phyloP scores from a whole-genome alignment of 2,113 vertebrate species.

The Indicator indicator region DNA sequence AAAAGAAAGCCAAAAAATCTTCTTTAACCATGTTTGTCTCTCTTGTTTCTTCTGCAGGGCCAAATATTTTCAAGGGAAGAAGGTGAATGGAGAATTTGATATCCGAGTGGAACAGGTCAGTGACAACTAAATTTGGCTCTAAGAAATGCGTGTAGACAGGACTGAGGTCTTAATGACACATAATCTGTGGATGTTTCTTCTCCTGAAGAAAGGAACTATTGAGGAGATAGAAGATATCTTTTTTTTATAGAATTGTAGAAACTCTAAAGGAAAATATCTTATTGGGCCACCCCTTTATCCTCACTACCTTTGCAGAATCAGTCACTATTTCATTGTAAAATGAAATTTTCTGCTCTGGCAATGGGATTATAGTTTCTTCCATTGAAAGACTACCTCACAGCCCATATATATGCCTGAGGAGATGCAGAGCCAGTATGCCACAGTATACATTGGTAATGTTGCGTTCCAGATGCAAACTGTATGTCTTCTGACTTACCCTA shows the following conservation, averaged over 20 bases:
- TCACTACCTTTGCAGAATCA: not conserved
- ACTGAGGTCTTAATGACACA: not conserved
- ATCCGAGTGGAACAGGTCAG: slow-evolving; percentile 96
- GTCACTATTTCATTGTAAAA: not conserved
- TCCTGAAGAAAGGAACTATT: not conserved
- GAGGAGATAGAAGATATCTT: not conserved
- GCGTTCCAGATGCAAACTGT: not conserved
- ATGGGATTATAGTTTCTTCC: not conserved
- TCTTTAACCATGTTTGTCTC: not conserved
- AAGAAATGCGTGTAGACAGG: not conserved
- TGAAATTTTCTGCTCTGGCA: not conserved
- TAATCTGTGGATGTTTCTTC: not conserved
- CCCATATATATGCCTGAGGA: not conserved
- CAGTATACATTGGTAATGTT: not conserved
- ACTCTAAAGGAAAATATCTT: not conserved
- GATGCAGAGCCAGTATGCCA: not conserved
- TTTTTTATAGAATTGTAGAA: not conserved
- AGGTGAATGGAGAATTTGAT: slow-evolving; percentile 92
- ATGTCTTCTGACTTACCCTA: not conserved
- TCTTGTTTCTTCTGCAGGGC: slow-evolving; percentile 78
- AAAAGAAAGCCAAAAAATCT: not conserved
- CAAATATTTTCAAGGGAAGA: slow-evolving; percentile 94
- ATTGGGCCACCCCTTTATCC: not conserved
- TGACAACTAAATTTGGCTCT: not conserved
- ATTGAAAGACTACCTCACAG: not conserved